Conservation (phyloP, 2,797 vertebrate genomes). For the Pogoniulus pusillus region DNA sequence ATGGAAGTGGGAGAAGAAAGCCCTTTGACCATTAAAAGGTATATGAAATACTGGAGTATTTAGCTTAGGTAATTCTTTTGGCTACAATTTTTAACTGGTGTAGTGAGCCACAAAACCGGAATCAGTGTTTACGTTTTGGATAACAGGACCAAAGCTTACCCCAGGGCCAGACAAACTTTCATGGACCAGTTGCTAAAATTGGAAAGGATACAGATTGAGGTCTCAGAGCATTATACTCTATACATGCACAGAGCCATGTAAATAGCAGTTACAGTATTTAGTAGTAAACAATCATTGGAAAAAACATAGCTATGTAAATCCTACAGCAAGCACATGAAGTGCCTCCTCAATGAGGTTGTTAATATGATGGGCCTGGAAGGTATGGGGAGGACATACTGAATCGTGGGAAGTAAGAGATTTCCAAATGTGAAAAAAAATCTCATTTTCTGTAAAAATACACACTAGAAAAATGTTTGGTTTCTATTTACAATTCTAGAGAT, state of each 20-base stretch:
- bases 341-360: conserved; percentile 41
- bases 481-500: background rate
- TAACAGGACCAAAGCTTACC: conserved; percentile 14
- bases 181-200: background rate
- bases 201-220: background rate
- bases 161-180: background rate
- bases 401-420: background rate
- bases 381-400: background rate
- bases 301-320: background rate
- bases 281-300: background rate
- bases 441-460: background rate
- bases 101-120: background rate
- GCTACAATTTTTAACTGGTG: background rate
- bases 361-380: background rate
- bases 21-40: background rate
- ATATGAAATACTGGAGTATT: background rate
- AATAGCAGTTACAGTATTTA: background rate
- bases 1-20: background rate
- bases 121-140: background rate
- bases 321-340: conserved; percentile 29
- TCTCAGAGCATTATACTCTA: background rate
- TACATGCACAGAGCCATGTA: background rate
- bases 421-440: background rate
- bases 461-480: background rate
- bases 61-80: background rate